Evolutionary conservation across 2,888 invertebrate species (phyloP).

Genomic region (Thysanoteuthis rhombus): DNA sequence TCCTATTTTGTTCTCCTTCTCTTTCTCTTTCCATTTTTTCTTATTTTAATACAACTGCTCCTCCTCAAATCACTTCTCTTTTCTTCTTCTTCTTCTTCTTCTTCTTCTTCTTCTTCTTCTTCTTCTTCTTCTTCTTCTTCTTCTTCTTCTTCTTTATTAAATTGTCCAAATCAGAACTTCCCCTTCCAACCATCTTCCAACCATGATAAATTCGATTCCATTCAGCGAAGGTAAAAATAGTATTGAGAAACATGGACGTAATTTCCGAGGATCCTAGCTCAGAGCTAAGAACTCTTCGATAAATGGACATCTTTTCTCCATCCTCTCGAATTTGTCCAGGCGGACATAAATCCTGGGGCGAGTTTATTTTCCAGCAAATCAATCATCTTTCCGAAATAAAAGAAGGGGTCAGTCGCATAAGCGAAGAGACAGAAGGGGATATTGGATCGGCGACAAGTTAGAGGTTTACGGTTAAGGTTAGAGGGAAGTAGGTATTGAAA

Average conservation of each 20-base stretch:
- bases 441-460: neutral
- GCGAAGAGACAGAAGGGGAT: accelerated
- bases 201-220: neutral
- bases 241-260: neutral
- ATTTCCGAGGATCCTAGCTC: neutral
- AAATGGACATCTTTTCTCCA: neutral
- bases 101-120: neutral
- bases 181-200: neutral
- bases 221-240: neutral
- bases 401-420: neutral
- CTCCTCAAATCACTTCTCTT: no score
- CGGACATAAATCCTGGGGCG: neutral
- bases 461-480: no score
- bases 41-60: no score
- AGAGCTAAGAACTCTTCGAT: neutral
- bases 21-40: no score
- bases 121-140: neutral
- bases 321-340: neutral
- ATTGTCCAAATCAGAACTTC: neutral
- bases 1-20: no score
- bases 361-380: neutral
- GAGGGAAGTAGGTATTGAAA: neutral
- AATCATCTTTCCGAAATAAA: neutral
- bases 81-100: no score
- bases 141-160: neutral